Percentiles rank a stretch among this genome's conserved stretches.
These are phyloP conservation scores for Hormaphis cornu DNA, from an alignment of 1,140 invertebrate species.

Conservation along the genomic window DNA sequence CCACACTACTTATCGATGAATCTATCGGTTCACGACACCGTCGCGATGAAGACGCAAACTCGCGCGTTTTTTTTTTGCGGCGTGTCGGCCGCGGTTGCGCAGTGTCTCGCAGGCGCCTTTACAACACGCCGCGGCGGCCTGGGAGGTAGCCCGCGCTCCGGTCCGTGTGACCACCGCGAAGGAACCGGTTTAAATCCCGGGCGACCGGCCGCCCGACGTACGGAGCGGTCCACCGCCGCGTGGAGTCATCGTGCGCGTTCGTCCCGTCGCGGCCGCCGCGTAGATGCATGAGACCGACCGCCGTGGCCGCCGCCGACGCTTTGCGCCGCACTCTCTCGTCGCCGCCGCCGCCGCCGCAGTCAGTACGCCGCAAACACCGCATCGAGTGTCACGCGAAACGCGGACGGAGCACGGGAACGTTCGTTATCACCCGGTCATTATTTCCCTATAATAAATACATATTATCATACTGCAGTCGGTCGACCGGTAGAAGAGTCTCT, in stretches of 20 bases:
- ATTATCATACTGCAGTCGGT: no score
- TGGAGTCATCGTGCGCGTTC: constrained; percentile 29
- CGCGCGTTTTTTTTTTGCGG: no score
- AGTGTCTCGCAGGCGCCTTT: constrained; percentile 30
- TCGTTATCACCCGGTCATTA: no score
- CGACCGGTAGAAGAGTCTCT: no score
- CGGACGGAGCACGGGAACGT: background rate
- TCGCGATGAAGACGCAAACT: constrained; percentile 24
- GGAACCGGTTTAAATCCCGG: constrained; percentile 27
- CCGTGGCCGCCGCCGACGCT: background rate
- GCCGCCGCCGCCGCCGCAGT: background rate
- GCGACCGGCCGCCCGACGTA: background rate
- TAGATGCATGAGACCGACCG: constrained; percentile 1
- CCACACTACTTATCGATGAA: no score
- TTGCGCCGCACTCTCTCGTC: background rate
- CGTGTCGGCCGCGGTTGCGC: background rate
- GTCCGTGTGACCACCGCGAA: constrained; percentile 31
- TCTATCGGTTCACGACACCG: background rate
- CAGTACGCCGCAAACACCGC: constrained; percentile 2
- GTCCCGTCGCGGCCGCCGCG: background rate
- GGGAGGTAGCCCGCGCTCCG: constrained; percentile 28
- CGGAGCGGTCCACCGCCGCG: constrained; percentile 5
- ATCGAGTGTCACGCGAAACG: background rate
- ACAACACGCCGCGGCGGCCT: constrained; percentile 28
- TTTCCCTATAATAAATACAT: no score